These are phyloP conservation scores for Limnodromus scolopaceus DNA, from an alignment of 2,797 vertebrate genomes.

Conservation along the genomic window DNA sequence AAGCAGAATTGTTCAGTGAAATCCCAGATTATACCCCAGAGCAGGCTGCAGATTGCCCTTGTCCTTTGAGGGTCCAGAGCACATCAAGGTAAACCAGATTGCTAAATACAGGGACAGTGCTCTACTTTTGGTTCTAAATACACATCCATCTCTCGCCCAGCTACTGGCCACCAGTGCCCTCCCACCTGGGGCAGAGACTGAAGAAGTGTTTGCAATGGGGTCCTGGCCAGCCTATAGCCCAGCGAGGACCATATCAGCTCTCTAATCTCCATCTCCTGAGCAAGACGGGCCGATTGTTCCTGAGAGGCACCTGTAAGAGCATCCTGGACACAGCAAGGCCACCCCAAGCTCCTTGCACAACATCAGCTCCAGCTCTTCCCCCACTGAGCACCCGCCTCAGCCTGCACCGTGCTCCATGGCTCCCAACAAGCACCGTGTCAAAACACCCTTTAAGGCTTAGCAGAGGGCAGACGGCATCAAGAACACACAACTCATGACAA, in stretches of 20 bases:
- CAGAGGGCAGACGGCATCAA: neutral
- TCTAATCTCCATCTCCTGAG: neutral
- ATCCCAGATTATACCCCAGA: neutral
- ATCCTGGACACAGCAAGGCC: neutral
- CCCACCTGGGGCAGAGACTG: neutral
- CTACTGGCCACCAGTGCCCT: neutral
- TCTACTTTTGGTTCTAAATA: neutral
- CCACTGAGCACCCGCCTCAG: accelerated
- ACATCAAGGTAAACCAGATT: accelerated
- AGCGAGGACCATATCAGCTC: accelerated
- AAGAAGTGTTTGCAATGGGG: accelerated
- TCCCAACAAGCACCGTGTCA: accelerated
- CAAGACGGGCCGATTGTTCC: accelerated
- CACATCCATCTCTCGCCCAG: neutral
- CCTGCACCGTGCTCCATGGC: accelerated
- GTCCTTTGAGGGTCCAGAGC: neutral
- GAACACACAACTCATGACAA: neutral
- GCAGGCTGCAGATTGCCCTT: neutral
- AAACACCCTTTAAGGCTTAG: neutral
- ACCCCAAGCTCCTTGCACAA: neutral
- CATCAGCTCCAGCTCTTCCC: neutral
- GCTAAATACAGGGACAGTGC: accelerated
- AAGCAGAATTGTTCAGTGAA: neutral
- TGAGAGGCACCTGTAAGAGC: neutral
- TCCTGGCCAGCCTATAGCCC: neutral